Percentiles rank a stretch among this genome's conserved stretches.
phyloP scores from a whole-genome alignment of 1,140 invertebrate genomes.

The Atta texana region DNA sequence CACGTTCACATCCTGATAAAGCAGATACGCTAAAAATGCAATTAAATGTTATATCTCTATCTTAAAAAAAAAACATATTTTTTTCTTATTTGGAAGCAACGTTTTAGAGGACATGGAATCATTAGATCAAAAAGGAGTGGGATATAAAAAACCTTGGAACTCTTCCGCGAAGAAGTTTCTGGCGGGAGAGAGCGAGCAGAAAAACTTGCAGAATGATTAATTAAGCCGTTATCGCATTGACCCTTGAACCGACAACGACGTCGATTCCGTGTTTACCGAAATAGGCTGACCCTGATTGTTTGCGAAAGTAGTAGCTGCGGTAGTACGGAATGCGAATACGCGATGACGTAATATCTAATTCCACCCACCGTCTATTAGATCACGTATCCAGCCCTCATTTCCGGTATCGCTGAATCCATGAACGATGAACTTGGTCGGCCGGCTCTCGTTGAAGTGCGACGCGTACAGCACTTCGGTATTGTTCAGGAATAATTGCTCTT shows the following conservation, averaged over 20 bases:
- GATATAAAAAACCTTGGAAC: not conserved
- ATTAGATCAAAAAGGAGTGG: not conserved
- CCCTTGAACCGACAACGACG: slow-evolving; percentile 71
- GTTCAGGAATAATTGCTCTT: slow-evolving; percentile 79
- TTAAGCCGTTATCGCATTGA: slow-evolving; percentile 74
- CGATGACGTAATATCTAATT: slow-evolving; percentile 14
- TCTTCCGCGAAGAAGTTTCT: slow-evolving; percentile 54
- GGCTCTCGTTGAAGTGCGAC: slow-evolving; percentile 82
- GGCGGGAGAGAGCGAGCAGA: slow-evolving; percentile 8
- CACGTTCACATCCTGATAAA: slow-evolving; percentile 87
- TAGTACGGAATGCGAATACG: slow-evolving; percentile 16
- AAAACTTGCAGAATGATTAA: slow-evolving; percentile 73
- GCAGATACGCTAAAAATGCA: slow-evolving; percentile 86
- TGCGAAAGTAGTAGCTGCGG: slow-evolving; percentile 13
- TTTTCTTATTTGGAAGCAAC: not conserved
- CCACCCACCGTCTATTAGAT: slow-evolving; percentile 80
- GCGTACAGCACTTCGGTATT: slow-evolving; percentile 80
- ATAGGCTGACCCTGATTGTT: slow-evolving; percentile 75
- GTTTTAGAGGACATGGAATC: not conserved
- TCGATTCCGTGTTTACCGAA: slow-evolving; percentile 79
- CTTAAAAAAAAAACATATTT: not conserved
- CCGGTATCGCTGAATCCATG: slow-evolving; percentile 87
- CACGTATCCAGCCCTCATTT: slow-evolving; percentile 83
- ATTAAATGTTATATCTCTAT: slow-evolving; percentile 21
- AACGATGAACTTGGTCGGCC: slow-evolving; percentile 85